Evolutionary conservation across 2,888 invertebrate species (phyloP).

Genomic region (Sussaba pulchella): DNA sequence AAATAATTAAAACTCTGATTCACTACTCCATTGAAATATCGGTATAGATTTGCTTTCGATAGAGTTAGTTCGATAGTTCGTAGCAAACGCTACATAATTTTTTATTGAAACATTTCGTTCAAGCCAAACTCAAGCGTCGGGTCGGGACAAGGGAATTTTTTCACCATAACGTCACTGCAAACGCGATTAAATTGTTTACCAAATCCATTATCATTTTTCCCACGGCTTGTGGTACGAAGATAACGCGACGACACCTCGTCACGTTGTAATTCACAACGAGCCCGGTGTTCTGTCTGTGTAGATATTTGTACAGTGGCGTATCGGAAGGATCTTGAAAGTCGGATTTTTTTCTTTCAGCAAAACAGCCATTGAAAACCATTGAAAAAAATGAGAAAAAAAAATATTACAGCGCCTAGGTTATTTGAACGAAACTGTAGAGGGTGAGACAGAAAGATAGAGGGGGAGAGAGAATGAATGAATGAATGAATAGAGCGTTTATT

Average conservation of each 20-base stretch:
- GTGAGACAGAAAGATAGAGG: neutral
- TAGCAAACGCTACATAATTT: no score
- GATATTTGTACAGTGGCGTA: conserved; percentile 2
- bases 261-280: conserved; percentile 26
- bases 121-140: no score
- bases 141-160: no score
- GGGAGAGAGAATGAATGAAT: neutral
- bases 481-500: no score
- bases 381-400: neutral
- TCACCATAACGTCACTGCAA: neutral
- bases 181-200: conserved; percentile 13
- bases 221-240: conserved; percentile 21
- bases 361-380: neutral
- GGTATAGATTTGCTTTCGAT: no score
- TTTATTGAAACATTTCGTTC: no score
- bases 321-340: conserved; percentile 34
- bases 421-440: conserved; percentile 9
- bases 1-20: no score
- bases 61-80: no score
- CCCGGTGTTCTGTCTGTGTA: neutral
- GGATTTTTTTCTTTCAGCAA: conserved; percentile 32
- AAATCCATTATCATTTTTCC: conserved; percentile 32
- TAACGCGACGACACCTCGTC: neutral
- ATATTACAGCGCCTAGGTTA: conserved; percentile 25
- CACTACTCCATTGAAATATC: no score